Base-by-base conservation (phyloP, 2,888 invertebrate genomes). In the Himalopsyche tibetana region DNA sequence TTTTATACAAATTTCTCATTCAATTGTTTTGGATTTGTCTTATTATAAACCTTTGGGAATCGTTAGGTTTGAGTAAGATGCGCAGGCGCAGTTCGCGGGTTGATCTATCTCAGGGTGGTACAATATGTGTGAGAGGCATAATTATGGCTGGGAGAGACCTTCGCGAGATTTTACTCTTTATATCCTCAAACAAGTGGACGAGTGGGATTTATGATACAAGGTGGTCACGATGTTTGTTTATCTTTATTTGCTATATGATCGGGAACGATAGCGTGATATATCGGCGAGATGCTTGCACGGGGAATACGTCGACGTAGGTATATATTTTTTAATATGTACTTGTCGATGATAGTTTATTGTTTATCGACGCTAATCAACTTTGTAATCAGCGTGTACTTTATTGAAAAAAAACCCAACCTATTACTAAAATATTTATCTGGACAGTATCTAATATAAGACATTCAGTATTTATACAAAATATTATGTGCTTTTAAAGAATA, bases 221-320 rank as follows among this genome's bases (percentile, higher is more conserved):
- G 82, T 55, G 83, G 80, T 85, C 84, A 87, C 86, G 84, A 86
- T 56, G 85, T 85, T 85, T 87, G 87, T 88, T 88, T 88, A 87
- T 87, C 87, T 87, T 86, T 87, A 87, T 87, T 87, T 84, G 87
- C 88, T 82, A 82, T 84, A 86, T 84, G 88, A 88, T 88, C 88
- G 80, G 80, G 55, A 81, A 51, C 81, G 87, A 86, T 87, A 86
- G n/a, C 56, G 80, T 79, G 83, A 83, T 84, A 84, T 84, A 84
- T 80, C 55, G 84, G 84, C 80, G 51, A 79, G 38, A 17, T 42
- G 36, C 51, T 56, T 81, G 74, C 87, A 82, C 84, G 55, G 82
- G 55, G 38, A 56, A 38, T 40, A 63, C 51, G 19, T 69, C 55
- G 45, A 63, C 19, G n/a, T 55, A 84, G 56, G 56, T 81, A 69